phyloP scores from a whole-genome alignment of 2,113 vertebrate genomes.

The Ascaphus truei region DNA sequence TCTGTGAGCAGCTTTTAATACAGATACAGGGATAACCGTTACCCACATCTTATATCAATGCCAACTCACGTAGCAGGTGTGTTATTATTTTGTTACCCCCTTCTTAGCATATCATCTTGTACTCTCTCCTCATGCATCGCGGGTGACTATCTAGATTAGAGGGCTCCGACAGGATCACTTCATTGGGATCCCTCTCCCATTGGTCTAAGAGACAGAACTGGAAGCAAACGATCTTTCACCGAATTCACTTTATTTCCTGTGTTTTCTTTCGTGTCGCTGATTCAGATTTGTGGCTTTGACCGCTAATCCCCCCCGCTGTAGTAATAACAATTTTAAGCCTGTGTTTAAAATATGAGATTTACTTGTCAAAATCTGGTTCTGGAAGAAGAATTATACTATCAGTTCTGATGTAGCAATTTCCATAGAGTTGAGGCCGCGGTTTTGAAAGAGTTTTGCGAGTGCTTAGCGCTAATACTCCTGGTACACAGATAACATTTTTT shows the following conservation, averaged over 20 bases:
- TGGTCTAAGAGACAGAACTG: not conserved
- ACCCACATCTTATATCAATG: too few species aligned
- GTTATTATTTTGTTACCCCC: too few species aligned
- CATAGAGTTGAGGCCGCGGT: constrained; percentile 25
- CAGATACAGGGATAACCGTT: too few species aligned
- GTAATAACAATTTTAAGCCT: constrained; percentile 89
- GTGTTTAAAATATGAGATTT: constrained; percentile 87
- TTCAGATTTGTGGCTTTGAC: constrained; percentile 68
- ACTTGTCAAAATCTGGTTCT: constrained; percentile 70
- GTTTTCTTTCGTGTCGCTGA: constrained; percentile 50
- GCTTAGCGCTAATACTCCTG: constrained; percentile 31
- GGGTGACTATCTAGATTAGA: not conserved
- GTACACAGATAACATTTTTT: not conserved
- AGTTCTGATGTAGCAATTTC: constrained; percentile 46
- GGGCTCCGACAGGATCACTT: not conserved
- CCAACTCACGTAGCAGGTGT: too few species aligned
- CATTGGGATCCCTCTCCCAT: not conserved
- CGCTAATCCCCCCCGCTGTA: constrained; percentile 67
- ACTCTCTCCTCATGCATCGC: too few species aligned
- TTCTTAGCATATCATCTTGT: too few species aligned
- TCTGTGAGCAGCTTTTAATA: too few species aligned
- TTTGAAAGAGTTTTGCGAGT: constrained; percentile 37
- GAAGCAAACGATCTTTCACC: constrained; percentile 32
- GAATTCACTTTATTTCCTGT: constrained; percentile 46
- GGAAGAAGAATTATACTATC: constrained; percentile 63